Conservation (phyloP, 1,140 invertebrate genomes). For the Caenorhabditis inopinata region DNA sequence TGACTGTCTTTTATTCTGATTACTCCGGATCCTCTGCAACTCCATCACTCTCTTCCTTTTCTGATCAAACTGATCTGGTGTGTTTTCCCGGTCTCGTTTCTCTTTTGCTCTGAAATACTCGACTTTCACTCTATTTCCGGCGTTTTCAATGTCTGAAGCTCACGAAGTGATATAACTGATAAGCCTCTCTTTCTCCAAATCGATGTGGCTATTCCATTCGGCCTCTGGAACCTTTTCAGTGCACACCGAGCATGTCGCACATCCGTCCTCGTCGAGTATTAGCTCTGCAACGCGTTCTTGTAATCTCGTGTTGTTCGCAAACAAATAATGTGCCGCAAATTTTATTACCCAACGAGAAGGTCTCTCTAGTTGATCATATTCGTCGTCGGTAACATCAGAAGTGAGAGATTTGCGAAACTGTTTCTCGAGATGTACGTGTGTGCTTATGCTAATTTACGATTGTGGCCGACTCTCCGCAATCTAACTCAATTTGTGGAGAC, state of each 20-base stretch:
- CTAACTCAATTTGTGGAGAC: no score
- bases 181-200: slow-evolving; percentile 5
- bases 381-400: slow-evolving; percentile 1
- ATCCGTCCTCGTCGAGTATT: slow-evolving; percentile 21
- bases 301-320: background rate
- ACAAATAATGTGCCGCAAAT: slow-evolving; percentile 23
- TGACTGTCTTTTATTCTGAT: slow-evolving; percentile 21
- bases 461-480: background rate
- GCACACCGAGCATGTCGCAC: slow-evolving; percentile 14
- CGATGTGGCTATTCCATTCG: slow-evolving; percentile 16
- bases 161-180: slow-evolving; percentile 12
- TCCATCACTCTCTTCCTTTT: slow-evolving; percentile 1
- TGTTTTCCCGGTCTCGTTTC: background rate
- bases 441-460: slow-evolving; percentile 30
- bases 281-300: slow-evolving; percentile 5
- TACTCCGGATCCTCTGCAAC: slow-evolving; percentile 13
- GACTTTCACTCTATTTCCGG: background rate
- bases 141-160: background rate
- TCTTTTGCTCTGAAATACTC: slow-evolving; percentile 1
- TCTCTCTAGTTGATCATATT: slow-evolving; percentile 10
- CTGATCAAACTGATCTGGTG: slow-evolving; percentile 19
- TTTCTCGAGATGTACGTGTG: slow-evolving; percentile 19
- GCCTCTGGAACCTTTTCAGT: slow-evolving; percentile 9
- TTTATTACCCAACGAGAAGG: background rate
- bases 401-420: no score